These are phyloP conservation scores for Dolomedes plantarius DNA, from an alignment of 2,888 invertebrate genomes.

Conservation along the genomic window DNA sequence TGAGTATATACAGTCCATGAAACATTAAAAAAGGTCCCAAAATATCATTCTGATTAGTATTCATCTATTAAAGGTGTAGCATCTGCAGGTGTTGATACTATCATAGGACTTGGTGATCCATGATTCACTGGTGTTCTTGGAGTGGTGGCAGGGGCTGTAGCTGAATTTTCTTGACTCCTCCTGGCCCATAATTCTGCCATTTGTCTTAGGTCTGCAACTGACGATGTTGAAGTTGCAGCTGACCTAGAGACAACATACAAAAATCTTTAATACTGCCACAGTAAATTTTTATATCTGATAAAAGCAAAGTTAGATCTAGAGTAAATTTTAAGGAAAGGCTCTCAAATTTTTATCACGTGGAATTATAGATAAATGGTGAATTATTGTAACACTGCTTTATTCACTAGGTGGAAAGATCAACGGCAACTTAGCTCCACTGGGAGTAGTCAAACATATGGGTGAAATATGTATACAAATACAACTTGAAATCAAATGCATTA, in stretches of 20 bases:
- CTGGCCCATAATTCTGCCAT: constrained; percentile 90
- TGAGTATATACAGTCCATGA: not conserved
- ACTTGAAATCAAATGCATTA: too few species aligned
- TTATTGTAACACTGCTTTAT: too few species aligned
- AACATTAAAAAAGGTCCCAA: not conserved
- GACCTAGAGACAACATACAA: not conserved
- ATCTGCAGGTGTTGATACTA: constrained; percentile 83
- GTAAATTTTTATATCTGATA: too few species aligned
- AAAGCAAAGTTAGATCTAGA: too few species aligned
- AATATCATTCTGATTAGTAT: constrained; percentile 73
- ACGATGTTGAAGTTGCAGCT: constrained; percentile 65
- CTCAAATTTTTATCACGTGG: too few species aligned
- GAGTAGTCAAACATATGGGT: too few species aligned
- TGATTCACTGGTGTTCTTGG: constrained; percentile 66
- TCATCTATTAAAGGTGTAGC: constrained; percentile 96
- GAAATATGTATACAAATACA: too few species aligned
- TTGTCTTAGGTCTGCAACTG: constrained; percentile 87
- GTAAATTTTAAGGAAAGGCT: too few species aligned
- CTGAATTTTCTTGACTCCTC: constrained; percentile 77
- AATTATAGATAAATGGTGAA: too few species aligned
- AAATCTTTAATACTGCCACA: too few species aligned
- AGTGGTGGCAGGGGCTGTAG: constrained; percentile 43
- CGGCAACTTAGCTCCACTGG: too few species aligned
- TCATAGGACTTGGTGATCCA: constrained; percentile 86
- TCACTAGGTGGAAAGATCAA: too few species aligned